Evolutionary conservation across 2,797 vertebrate genomes (phyloP), one percentile per base, ranked within the genome.

Genomic region (Rhinella marina): DNA sequence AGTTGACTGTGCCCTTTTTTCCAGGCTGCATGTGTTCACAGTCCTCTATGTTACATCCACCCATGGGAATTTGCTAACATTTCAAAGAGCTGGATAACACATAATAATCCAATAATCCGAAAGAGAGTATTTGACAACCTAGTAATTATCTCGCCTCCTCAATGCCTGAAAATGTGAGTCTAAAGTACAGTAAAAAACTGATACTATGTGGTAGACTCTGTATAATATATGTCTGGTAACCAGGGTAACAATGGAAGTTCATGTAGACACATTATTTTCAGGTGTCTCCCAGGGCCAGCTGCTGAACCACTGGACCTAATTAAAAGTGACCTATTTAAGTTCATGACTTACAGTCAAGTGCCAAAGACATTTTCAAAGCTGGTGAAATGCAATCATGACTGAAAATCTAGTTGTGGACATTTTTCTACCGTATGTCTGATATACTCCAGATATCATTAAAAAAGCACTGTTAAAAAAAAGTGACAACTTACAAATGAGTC

Each of bases 221-320:
- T 73, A 10, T 41, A 73, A 56, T 14, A 19, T 9, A 41, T 41
- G 19, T 41, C 6, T 41, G 21, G 66, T 68, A 29, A 52, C 48
- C 48, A n/a, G 73, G 21, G 48, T 52, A 52, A n/a, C 19, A 3
- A 14, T 76, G 14, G 10, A 21, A n/a, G 70, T 19, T 19, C 14
- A 8, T 48, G 70, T 19, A 52, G 41, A 41, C 23, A n/a, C 50
- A 52, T 76, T n/a, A 50, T 25, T 76, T 54, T 76, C 7, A 14
- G 50, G 21, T 50, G 11, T 76, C 14, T 76, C 73, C 5, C 48
- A 54, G 41, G 73, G 12, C 48, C 54, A 48, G 23, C n/a, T 23
- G 17, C 21, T 64, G 59, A 48, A 81, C 57, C 59, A 81, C 17
- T 80, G 29, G 59, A 81, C 57, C 11, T 62, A 68, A 82, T 82